These are phyloP conservation scores for Eubasilissa regina DNA, from an alignment of 1,140 invertebrate species.

Conservation along the genomic window DNA sequence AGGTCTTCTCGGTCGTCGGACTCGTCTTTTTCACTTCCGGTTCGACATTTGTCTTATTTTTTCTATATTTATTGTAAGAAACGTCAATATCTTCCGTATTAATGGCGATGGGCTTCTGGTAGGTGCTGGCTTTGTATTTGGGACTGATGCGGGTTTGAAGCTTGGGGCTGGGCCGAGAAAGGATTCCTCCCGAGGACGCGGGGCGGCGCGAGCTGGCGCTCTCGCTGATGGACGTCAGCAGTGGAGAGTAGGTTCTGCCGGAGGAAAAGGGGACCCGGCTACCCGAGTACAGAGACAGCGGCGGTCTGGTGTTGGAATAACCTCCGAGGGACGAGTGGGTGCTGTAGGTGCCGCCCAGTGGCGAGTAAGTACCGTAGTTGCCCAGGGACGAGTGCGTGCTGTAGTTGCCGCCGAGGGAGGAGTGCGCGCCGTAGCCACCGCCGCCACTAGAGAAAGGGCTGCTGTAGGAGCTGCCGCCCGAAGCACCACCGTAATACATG, in stretches of 20 bases:
- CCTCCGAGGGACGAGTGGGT: conserved; percentile 72
- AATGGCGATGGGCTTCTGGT: conserved; percentile 75
- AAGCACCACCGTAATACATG: conserved; percentile 72
- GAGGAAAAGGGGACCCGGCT: conserved; percentile 58
- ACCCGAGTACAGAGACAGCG: conserved; percentile 61
- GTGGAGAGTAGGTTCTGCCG: conserved; percentile 78
- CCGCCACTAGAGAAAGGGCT: conserved; percentile 69
- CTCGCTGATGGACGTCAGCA: conserved; percentile 83
- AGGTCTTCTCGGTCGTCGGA: not conserved
- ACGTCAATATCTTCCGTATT: conserved; percentile 90
- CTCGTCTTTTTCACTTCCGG: not conserved
- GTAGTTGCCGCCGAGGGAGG: conserved; percentile 67
- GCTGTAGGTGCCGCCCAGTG: conserved; percentile 72
- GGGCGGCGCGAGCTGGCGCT: conserved; percentile 65
- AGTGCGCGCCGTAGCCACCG: conserved; percentile 74
- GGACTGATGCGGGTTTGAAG: conserved; percentile 54
- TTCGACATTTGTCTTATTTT: conserved; percentile 55
- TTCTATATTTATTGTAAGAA: conserved; percentile 75
- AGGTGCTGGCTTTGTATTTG: conserved; percentile 50
- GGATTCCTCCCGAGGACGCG: conserved; percentile 58
- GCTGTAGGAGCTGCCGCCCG: conserved; percentile 67
- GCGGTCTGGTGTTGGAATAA: conserved; percentile 55
- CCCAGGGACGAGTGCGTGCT: conserved; percentile 64
- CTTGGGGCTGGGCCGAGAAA: conserved; percentile 50
- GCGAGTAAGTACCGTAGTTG: conserved; percentile 61